phyloP scores from a whole-genome alignment of 2,113 vertebrate species.

The Hippocampus guttulatus region DNA sequence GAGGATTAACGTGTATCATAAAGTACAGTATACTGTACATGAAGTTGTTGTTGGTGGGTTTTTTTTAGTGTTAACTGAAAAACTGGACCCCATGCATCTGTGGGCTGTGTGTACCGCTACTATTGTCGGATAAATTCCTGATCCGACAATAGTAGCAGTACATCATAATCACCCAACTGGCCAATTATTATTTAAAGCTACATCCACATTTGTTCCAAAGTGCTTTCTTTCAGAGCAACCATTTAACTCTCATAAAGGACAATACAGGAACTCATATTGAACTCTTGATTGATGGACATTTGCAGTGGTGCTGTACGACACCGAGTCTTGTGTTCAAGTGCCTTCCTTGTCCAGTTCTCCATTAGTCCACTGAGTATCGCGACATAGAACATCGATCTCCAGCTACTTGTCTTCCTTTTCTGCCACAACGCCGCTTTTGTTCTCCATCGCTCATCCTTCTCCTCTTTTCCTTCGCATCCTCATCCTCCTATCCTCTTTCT shows the following conservation, averaged over 20 bases:
- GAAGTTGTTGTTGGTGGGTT: too few relatives aligned
- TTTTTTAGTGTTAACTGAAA: too few relatives aligned
- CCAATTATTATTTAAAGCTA: too few relatives aligned
- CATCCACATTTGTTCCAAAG: too few relatives aligned
- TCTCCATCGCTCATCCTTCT: slow-evolving; percentile 22
- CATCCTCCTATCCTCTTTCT: slow-evolving; percentile 41
- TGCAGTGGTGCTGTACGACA: slow-evolving; percentile 24
- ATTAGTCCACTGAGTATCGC: slow-evolving; percentile 21
- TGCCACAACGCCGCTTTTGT: slow-evolving; percentile 20
- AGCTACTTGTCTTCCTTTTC: slow-evolving; percentile 7
- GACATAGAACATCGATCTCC: slow-evolving; percentile 22
- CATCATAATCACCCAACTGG: too few relatives aligned
- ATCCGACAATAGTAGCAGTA: too few relatives aligned
- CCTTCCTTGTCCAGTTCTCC: slow-evolving; percentile 25
- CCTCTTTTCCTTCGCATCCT: slow-evolving; percentile 22
- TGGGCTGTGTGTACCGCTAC: too few relatives aligned
- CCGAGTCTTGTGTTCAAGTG: slow-evolving; percentile 23
- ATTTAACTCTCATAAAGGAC: background rate
- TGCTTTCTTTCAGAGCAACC: background rate
- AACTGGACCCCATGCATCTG: too few relatives aligned
- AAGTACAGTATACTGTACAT: too few relatives aligned
- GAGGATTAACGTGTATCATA: too few relatives aligned
- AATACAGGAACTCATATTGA: slow-evolving; percentile 13
- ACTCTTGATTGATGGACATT: slow-evolving; percentile 28
- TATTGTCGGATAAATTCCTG: too few relatives aligned